These are phyloP conservation scores for Paramuricea clavata DNA, from an alignment of 92 coral and sea anemone species.

Conservation along the genomic window DNA sequence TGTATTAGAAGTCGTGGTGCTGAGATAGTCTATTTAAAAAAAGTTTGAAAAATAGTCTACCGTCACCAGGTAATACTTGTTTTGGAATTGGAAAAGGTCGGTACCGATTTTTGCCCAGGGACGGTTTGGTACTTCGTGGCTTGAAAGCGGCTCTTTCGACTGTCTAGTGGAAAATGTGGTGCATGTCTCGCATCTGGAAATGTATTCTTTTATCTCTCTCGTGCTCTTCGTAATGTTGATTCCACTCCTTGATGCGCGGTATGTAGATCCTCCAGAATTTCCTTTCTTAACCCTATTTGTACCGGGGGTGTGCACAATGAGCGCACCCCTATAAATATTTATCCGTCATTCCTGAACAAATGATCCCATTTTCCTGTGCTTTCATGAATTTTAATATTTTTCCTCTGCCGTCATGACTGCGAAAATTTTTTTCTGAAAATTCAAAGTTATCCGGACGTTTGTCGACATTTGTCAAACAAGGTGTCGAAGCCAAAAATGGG, in stretches of 20 bases:
- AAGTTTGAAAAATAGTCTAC: constrained; percentile 56
- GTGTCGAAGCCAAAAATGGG: too few species aligned
- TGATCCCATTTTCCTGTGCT: too few species aligned
- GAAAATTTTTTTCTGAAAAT: too few species aligned
- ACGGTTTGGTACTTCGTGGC: constrained; percentile 51
- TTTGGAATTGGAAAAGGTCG: constrained; percentile 50
- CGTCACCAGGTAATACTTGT: constrained; percentile 55
- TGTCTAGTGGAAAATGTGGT: constrained; percentile 7
- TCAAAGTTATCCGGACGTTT: too few species aligned
- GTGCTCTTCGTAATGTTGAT: constrained; percentile 29
- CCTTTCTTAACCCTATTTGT: constrained; percentile 43
- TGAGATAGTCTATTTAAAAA: constrained; percentile 38
- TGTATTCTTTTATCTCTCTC: constrained; percentile 31
- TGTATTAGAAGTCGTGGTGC: constrained; percentile 21
- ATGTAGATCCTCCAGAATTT: constrained; percentile 21
- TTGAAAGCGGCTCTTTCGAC: constrained; percentile 48
- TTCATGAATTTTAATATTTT: too few species aligned
- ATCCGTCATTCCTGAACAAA: too few species aligned
- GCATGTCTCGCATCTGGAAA: constrained; percentile 52
- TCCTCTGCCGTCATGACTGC: too few species aligned
- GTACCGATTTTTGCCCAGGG: constrained; percentile 54
- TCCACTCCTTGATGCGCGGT: constrained; percentile 58
- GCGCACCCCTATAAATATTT: too few species aligned
- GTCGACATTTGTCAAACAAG: too few species aligned
- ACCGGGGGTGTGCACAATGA: too few species aligned